A percentile compares a stretch with the other conserved stretches of the same genome.
These are phyloP conservation scores for Cosmopolites sordidus DNA, from an alignment of 2,888 invertebrate species.

Conservation along the genomic window DNA sequence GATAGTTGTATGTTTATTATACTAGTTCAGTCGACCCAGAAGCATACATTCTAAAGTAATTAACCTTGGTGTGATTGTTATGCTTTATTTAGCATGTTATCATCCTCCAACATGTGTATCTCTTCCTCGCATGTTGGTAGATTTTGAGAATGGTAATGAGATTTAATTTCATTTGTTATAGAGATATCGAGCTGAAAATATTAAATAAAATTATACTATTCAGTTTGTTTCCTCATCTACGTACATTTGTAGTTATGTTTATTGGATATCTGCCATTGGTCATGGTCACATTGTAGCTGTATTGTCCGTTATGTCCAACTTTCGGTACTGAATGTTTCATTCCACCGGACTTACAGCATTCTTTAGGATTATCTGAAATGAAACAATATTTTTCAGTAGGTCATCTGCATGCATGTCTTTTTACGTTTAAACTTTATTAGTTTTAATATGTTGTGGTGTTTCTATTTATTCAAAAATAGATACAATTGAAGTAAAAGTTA, in stretches of 20 bases:
- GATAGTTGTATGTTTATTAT: too few species aligned
- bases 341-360: conserved; percentile 6
- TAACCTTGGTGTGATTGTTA: too few species aligned
- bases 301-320: conserved; percentile 16
- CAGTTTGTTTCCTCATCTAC: background rate
- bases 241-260: conserved; percentile 17
- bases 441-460: too few species aligned
- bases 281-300: conserved; percentile 19
- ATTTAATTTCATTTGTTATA: conserved; percentile 26
- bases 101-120: conserved; percentile 32
- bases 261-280: conserved; percentile 21
- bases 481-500: too few species aligned
- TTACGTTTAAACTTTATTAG: too few species aligned
- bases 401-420: background rate
- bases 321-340: conserved; percentile 16
- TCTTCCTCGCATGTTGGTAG: conserved; percentile 37
- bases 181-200: conserved; percentile 18
- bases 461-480: too few species aligned
- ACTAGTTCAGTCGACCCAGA: too few species aligned
- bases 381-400: background rate
- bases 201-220: too few species aligned
- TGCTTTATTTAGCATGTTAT: background rate
- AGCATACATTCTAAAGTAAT: too few species aligned
- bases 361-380: conserved; percentile 31
- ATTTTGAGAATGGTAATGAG: conserved; percentile 26